Evolutionary conservation across 2,888 invertebrate genomes (phyloP), one percentile per base, ranked within the genome.

Genomic region (Orthonychiurus folsomi): DNA sequence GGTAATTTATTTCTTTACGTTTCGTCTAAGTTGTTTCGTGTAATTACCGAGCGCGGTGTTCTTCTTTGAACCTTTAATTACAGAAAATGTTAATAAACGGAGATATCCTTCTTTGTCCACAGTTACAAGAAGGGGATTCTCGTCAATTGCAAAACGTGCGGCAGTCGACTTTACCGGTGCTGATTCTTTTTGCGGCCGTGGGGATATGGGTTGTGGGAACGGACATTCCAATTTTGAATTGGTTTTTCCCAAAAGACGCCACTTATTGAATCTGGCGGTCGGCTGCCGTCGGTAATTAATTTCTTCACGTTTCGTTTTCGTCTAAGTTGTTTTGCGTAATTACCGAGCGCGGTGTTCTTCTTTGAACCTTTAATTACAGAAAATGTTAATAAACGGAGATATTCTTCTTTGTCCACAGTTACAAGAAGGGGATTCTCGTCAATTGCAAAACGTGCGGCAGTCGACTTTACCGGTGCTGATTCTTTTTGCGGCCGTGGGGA

Each of bases 231-330:
- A 37, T 15, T 37, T 37, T 37, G 5, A 37, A 9, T 37, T 37
- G 5, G 15, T 37, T 37, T 37, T 37, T 37, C 37, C 67, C 69
- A 23, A 62, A 66, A 28, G 52, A 52, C 5, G 37, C n/a, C n/a
- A n/a, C n/a, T n/a, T n/a, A n/a, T n/a, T n/a, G n/a, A n/a, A n/a
- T n/a, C n/a, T n/a, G n/a, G n/a, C n/a, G 37, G 15, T 15, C 15
- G 37, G 37, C 37, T 37, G 37, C 5, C 5, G 9, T 5, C 15
- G 37, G 37, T 37, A 37, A 37, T 15, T 5, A 9, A 37, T 9
- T 37, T 37, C n/a, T n/a, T n/a, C n/a, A n/a, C n/a, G n/a, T n/a
- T n/a, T n/a, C n/a, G n/a, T n/a, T n/a, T n/a, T n/a, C n/a, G n/a
- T n/a, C n/a, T n/a, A n/a, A n/a, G n/a, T n/a, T n/a, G n/a, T n/a